Evolutionary conservation across 2,113 vertebrate genomes (phyloP).

Genomic region (Corythornis vintsioides): DNA sequence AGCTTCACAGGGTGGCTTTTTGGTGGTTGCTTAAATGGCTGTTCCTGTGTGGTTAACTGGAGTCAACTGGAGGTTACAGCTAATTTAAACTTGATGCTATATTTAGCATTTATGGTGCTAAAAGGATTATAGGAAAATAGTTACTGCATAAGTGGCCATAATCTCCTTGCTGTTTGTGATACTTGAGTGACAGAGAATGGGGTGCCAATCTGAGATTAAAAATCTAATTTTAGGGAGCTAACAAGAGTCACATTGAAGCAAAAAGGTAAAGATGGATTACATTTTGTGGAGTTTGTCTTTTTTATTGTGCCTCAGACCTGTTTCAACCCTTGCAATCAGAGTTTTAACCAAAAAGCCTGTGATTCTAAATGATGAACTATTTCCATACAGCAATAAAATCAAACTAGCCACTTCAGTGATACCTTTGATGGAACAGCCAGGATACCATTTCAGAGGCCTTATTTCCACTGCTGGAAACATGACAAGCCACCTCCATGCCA

Average conservation of each 20-base stretch:
- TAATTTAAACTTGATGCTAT: slow-evolving; percentile 40
- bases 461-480: not conserved
- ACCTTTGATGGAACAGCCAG: not conserved
- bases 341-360: not conserved
- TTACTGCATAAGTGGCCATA: slow-evolving; percentile 57
- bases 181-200: slow-evolving; percentile 46
- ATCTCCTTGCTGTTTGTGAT: slow-evolving; percentile 61
- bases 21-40: not conserved
- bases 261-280: slow-evolving; percentile 35
- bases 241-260: slow-evolving; percentile 37
- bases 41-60: not conserved
- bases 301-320: not conserved
- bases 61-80: slow-evolving; percentile 15
- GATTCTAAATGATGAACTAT: not conserved
- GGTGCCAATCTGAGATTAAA: slow-evolving; percentile 66
- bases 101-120: slow-evolving; percentile 60
- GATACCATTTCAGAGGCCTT: not conserved
- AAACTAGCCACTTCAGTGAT: not conserved
- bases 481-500: not conserved
- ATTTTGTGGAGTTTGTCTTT: not conserved
- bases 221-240: slow-evolving; percentile 66
- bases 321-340: not conserved
- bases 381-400: not conserved
- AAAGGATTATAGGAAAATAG: slow-evolving; percentile 68
- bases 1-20: not conserved